Base-by-base conservation (phyloP, 2,797 vertebrate species). In the Esox lucius region DNA sequence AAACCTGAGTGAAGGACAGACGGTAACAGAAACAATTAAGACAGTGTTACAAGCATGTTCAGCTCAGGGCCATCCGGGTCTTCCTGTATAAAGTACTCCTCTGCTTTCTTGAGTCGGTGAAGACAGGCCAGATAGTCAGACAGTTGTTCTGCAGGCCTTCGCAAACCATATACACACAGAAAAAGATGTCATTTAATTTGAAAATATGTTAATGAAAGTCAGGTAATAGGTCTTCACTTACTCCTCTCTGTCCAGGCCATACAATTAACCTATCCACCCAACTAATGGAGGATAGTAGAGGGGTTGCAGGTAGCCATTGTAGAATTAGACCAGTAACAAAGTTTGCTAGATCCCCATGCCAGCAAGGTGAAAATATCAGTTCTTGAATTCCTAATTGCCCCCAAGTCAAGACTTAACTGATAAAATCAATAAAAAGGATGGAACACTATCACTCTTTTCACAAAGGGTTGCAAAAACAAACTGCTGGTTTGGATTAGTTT, bases 41-140 rank as follows among this genome's bases (percentile, higher is more conserved):
- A 72, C n/a, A 35, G n/a, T 8, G 53, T 71, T 56, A 72, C 56
- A 33, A 72, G 53, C 31, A 35, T 61, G 17, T 39, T 42, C 31
- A 72, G 53, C 33, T 72, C 33, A 42, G 51, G 53, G 17, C 33
- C 70, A 6, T 62, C 53, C 16, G 56, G 53, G 70, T 72, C 94
- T 39, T 95, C 95, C 87, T 95, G 93, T 82, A 94, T 93, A 81
- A 95, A 95, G 72, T 94, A 95, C 51, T 95, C 94, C 78, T 95
- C 94, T 0, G 94, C 94, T 79, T 94, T 94, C 87, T 94, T 94
- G 76, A 95, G 93, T 85, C 91, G 94, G 78, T 92, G 93, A 90
- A 95, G 93, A 79, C 93, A 94, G 51, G 26, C 70, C 26, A 71
- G 16, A 59, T 71, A 56, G 26, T 71, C 70, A 35, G 3, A 22